phyloP scores from a whole-genome alignment of 2,888 invertebrate species.

The Drosophila pseudotalamancana region DNA sequence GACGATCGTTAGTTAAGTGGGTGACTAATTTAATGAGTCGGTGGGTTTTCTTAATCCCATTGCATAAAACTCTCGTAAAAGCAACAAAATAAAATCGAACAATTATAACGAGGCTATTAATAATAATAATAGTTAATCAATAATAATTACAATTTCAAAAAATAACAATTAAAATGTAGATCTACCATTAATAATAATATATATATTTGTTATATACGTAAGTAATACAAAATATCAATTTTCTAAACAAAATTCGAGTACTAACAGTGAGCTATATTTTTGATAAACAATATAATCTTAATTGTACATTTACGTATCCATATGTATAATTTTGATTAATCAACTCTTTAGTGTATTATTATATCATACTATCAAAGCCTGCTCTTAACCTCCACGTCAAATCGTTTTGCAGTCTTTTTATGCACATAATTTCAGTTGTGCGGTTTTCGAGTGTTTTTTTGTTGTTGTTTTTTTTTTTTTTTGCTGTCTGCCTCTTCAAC shows the following conservation, averaged over 20 bases:
- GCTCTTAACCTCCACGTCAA: slow-evolving; percentile 45
- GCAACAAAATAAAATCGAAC: too few relatives aligned
- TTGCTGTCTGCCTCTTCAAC: slow-evolving; percentile 26
- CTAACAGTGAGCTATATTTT: too few relatives aligned
- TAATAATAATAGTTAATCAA: too few relatives aligned
- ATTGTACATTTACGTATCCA: background rate
- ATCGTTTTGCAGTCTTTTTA: slow-evolving; percentile 38
- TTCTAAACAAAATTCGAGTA: too few relatives aligned
- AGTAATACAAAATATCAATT: too few relatives aligned
- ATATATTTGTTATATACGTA: too few relatives aligned
- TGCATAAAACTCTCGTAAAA: too few relatives aligned
- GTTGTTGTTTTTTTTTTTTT: background rate
- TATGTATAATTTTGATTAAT: background rate
- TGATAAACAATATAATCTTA: background rate
- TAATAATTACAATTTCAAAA: background rate
- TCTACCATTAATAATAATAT: too few relatives aligned
- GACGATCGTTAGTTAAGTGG: background rate
- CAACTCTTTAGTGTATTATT: slow-evolving; percentile 7
- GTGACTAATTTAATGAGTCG: slow-evolving; percentile 18
- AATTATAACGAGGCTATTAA: too few relatives aligned
- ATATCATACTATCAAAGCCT: slow-evolving; percentile 5
- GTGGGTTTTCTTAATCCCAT: background rate
- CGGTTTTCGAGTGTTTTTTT: slow-evolving; percentile 35
- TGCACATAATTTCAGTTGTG: slow-evolving; percentile 50
- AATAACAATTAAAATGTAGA: background rate